Percentiles rank a stretch among this genome's conserved stretches.
Conservation (phyloP, 2,888 invertebrate species). For the Mythimna impura region DNA sequence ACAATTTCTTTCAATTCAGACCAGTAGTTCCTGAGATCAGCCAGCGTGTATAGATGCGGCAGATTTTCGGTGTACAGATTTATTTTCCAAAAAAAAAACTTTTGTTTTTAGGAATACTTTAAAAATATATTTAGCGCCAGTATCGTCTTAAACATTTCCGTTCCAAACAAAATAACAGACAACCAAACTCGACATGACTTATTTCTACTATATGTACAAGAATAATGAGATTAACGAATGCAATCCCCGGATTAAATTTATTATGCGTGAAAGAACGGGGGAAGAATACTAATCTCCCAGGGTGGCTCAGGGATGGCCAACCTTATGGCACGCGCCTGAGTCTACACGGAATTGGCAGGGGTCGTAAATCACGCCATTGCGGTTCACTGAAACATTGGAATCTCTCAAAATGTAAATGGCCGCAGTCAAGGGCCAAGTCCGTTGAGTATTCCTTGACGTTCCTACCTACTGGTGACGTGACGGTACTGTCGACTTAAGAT, state of each 20-base stretch:
- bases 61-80: not conserved
- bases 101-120: not conserved
- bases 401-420: constrained; percentile 51
- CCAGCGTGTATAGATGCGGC: not conserved
- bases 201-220: constrained; percentile 61
- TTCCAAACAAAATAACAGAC: constrained; percentile 21
- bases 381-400: constrained; percentile 54
- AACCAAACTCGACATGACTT: constrained; percentile 38
- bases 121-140: constrained; percentile 1
- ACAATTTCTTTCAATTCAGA: too few species aligned
- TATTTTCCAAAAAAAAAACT: not conserved
- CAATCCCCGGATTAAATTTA: constrained; percentile 70
- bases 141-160: constrained; percentile 19
- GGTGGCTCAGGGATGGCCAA: constrained; percentile 54
- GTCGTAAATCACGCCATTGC: constrained; percentile 55
- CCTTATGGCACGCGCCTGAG: constrained; percentile 47
- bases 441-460: not conserved
- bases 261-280: constrained; percentile 67
- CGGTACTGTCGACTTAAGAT: not conserved
- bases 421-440: constrained; percentile 8
- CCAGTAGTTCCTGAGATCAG: too few species aligned
- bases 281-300: constrained; percentile 66
- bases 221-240: constrained; percentile 70
- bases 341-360: constrained; percentile 54
- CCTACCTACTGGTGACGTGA: not conserved